phyloP scores from a whole-genome alignment of 2,113 vertebrate genomes.

The Pseudorhombus dupliciocellatus region DNA sequence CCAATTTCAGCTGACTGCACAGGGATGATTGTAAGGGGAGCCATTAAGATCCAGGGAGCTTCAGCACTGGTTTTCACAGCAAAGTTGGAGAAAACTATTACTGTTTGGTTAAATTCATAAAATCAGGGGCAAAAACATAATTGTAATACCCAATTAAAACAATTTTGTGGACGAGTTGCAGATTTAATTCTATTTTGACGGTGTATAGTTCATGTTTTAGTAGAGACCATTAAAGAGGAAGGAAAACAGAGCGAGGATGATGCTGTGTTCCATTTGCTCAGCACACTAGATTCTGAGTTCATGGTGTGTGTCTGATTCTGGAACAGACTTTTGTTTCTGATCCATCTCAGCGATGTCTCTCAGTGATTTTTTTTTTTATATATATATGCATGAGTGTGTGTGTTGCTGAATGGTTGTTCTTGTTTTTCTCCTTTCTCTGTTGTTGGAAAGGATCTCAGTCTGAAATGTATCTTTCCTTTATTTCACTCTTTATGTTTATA shows the following conservation, averaged over 20 bases:
- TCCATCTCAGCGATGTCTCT: too few species aligned
- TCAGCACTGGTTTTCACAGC: conserved; percentile 8
- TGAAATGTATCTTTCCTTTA: too few species aligned
- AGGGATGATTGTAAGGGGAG: conserved; percentile 17
- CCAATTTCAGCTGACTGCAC: conserved; percentile 29
- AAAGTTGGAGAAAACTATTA: not conserved
- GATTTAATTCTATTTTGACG: conserved; percentile 14
- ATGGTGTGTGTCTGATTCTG: conserved; percentile 1
- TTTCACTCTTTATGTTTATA: too few species aligned
- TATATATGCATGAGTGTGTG: too few species aligned
- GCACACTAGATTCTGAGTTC: conserved; percentile 29
- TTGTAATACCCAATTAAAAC: conserved; percentile 18
- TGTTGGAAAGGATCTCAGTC: too few species aligned
- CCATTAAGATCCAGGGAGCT: conserved; percentile 21
- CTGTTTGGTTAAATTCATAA: conserved; percentile 20
- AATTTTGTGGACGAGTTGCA: not conserved
- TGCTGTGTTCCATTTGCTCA: conserved; percentile 20
- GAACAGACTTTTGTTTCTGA: too few species aligned
- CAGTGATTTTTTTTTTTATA: too few species aligned
- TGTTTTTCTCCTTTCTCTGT: too few species aligned
- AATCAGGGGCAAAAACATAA: conserved; percentile 17
- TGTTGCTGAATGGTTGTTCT: too few species aligned
- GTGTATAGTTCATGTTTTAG: conserved; percentile 2
- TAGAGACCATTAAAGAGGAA: not conserved
- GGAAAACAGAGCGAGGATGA: conserved; percentile 14